A percentile compares a stretch with the other conserved stretches of the same genome.
Evolutionary conservation across 2,797 vertebrate species (phyloP).

Genomic region (Enteromius anoplus): DNA sequence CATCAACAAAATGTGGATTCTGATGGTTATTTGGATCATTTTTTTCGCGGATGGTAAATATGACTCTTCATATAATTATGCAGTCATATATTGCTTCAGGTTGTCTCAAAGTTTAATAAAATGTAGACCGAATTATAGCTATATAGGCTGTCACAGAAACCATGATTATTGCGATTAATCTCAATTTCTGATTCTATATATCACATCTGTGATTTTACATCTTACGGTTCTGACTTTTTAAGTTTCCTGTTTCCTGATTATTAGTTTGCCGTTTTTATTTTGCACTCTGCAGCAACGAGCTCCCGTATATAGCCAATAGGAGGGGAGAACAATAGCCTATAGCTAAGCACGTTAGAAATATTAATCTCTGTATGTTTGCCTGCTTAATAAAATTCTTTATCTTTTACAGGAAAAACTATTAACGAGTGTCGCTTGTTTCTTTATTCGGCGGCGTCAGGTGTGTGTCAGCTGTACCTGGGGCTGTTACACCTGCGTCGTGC

Average conservation of each 20-base stretch:
- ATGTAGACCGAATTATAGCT: too few relatives aligned
- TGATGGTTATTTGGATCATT: background rate
- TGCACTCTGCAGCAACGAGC: too few relatives aligned
- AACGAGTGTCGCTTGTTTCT: conserved; percentile 75
- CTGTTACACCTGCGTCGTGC: conserved; percentile 72
- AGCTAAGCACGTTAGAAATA: background rate
- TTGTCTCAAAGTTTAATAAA: too few relatives aligned
- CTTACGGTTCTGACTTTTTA: background rate
- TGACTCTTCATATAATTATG: background rate
- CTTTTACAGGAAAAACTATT: conserved; percentile 73
- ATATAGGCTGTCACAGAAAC: too few relatives aligned
- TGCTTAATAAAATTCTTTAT: conserved; percentile 14
- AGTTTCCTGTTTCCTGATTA: too few relatives aligned
- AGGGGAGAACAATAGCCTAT: too few relatives aligned
- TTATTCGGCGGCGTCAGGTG: conserved; percentile 71
- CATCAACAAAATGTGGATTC: background rate
- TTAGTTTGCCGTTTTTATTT: too few relatives aligned
- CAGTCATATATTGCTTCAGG: background rate
- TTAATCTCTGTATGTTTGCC: background rate
- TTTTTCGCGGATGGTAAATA: conserved; percentile 2
- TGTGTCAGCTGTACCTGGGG: conserved; percentile 77
- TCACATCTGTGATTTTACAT: background rate
- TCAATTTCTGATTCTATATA: background rate
- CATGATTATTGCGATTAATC: too few relatives aligned
- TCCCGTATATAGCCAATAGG: too few relatives aligned